Percentiles rank a stretch among this genome's conserved stretches.
These are phyloP conservation scores for Phymastichus coffea DNA, from an alignment of 1,140 invertebrate genomes.

Conservation along the genomic window DNA sequence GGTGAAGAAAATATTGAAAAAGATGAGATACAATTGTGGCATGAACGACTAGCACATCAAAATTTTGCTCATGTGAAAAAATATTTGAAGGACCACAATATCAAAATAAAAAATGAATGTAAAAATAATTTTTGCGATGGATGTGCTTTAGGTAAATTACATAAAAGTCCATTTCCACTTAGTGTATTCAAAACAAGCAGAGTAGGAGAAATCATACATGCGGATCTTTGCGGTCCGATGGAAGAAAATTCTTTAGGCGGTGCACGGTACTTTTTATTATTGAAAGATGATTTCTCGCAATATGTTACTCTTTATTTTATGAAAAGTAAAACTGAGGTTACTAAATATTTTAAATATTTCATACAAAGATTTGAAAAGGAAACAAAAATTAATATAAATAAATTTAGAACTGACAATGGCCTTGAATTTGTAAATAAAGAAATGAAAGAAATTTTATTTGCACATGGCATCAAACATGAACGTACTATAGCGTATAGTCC, in stretches of 20 bases:
- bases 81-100: slow-evolving; percentile 37
- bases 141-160: too few species aligned
- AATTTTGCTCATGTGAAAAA: slow-evolving; percentile 43
- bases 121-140: slow-evolving; percentile 40
- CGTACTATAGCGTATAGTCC: slow-evolving; percentile 33
- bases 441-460: slow-evolving; percentile 2
- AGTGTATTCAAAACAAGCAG: slow-evolving; percentile 28
- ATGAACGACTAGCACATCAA: slow-evolving; percentile 49
- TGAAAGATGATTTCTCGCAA: slow-evolving; percentile 52
- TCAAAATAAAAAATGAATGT: slow-evolving; percentile 29
- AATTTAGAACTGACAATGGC: too few species aligned
- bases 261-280: slow-evolving; percentile 43
- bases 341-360: slow-evolving; percentile 38
- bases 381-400: slow-evolving; percentile 31
- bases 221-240: too few species aligned
- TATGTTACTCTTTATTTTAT: slow-evolving; percentile 43
- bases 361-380: slow-evolving; percentile 31
- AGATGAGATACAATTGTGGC: slow-evolving; percentile 41
- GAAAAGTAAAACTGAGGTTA: too few species aligned
- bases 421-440: slow-evolving; percentile 35
- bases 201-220: slow-evolving; percentile 48
- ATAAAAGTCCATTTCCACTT: slow-evolving; percentile 36
- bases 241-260: too few species aligned
- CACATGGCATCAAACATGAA: slow-evolving; percentile 27
- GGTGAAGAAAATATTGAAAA: slow-evolving; percentile 31